A percentile compares a stretch with the other conserved stretches of the same genome.
Conservation (phyloP, 2,888 invertebrate genomes). For the Apodemia duryi region DNA sequence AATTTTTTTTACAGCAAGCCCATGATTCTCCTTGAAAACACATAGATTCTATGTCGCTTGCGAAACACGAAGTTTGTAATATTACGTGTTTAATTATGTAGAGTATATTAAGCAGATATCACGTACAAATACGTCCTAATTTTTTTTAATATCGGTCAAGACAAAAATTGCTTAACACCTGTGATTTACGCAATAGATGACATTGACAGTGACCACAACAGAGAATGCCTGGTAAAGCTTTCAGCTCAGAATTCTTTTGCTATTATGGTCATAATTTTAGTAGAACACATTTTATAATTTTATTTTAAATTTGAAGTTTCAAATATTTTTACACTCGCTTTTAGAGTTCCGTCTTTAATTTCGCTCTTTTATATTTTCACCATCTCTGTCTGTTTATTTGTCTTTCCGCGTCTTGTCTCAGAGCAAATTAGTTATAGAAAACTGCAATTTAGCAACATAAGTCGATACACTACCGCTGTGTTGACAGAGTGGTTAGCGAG, state of each 20-base stretch:
- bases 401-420: no score
- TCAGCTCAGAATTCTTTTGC: slow-evolving; percentile 30
- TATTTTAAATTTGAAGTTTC: no score
- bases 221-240: slow-evolving; percentile 29
- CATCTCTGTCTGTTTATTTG: no score
- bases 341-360: no score
- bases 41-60: slow-evolving; percentile 20
- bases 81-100: slow-evolving; percentile 30
- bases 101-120: slow-evolving; percentile 31
- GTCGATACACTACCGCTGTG: no score
- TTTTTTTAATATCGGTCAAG: slow-evolving; percentile 55
- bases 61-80: slow-evolving; percentile 23
- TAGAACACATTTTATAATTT: no score
- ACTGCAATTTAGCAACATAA: no score
- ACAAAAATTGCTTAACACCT: slow-evolving; percentile 46
- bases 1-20: slow-evolving; percentile 26
- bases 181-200: slow-evolving; percentile 37
- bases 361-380: no score
- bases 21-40: slow-evolving; percentile 30
- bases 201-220: slow-evolving; percentile 42
- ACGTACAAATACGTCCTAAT: slow-evolving; percentile 45
- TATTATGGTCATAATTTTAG: slow-evolving; percentile 15
- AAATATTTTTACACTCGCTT: no score
- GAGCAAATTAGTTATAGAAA: no score
- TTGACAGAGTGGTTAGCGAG: no score